phyloP scores from a whole-genome alignment of 2,113 vertebrate species.

The Percopsis transmontana region DNA sequence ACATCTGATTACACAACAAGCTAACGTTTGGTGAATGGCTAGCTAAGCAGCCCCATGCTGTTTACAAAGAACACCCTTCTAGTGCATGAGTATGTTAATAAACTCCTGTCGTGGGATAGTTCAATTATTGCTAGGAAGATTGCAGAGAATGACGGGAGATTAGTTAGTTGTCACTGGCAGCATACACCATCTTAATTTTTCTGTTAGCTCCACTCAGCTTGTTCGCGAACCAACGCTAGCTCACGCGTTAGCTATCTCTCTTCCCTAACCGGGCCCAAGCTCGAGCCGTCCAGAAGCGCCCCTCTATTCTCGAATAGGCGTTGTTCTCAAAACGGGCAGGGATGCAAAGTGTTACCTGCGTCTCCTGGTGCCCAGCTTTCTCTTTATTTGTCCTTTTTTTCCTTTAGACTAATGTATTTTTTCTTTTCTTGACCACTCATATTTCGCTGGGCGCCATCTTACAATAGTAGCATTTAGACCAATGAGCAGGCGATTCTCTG shows the following conservation, averaged over 20 bases:
- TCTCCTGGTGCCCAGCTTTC: background rate
- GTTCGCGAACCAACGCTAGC: slow-evolving; percentile 60
- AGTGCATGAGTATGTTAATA: background rate
- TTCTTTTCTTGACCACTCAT: slow-evolving; percentile 82
- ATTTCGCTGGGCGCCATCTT: slow-evolving; percentile 93
- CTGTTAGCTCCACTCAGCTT: slow-evolving; percentile 17
- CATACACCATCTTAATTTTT: background rate
- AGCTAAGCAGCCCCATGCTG: slow-evolving; percentile 61
- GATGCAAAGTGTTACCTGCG: background rate
- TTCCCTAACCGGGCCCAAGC: slow-evolving; percentile 51
- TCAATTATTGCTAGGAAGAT: fast-evolving
- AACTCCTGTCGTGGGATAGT: background rate
- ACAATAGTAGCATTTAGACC: slow-evolving; percentile 81
- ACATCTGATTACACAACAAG: slow-evolving; percentile 51
- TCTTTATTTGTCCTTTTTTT: slow-evolving; percentile 23
- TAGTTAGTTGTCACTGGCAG: background rate
- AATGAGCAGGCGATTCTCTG: slow-evolving; percentile 71
- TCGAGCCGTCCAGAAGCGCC: slow-evolving; percentile 28
- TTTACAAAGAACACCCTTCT: slow-evolving; percentile 29
- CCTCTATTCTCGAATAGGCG: slow-evolving; percentile 27
- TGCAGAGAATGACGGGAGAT: background rate
- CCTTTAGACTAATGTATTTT: slow-evolving; percentile 24
- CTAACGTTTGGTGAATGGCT: slow-evolving; percentile 44
- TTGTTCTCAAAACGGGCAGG: slow-evolving; percentile 17
- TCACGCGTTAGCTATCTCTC: slow-evolving; percentile 58